Evolutionary conservation across 2,888 invertebrate genomes (phyloP).

Genomic region (Thyatira batis): DNA sequence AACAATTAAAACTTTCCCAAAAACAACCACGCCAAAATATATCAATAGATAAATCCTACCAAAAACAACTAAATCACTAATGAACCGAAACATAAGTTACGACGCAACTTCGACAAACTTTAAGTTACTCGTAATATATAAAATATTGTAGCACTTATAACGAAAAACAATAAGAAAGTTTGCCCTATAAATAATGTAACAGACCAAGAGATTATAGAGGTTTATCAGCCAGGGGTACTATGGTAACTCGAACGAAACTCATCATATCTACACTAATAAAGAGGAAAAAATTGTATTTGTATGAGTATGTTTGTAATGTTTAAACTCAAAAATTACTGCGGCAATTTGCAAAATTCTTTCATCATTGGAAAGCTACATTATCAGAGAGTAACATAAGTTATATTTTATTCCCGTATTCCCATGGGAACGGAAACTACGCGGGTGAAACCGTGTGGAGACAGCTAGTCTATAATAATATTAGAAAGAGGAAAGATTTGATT

Average conservation of each 20-base stretch:
- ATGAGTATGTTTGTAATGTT: no score
- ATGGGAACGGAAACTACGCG: no score
- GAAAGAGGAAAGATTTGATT: no score
- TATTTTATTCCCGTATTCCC: no score
- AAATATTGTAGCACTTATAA: slow-evolving; percentile 51
- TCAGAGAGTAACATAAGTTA: no score
- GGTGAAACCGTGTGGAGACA: no score
- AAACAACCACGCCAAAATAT: neutral
- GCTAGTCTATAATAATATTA: no score
- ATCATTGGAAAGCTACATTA: no score
- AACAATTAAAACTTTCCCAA: neutral
- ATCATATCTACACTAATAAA: no score
- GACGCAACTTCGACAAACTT: neutral
- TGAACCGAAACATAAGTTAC: slow-evolving; percentile 29
- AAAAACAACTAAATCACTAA: slow-evolving; percentile 21
- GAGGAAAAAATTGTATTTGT: no score
- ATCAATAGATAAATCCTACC: neutral
- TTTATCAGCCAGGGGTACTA: slow-evolving; percentile 39
- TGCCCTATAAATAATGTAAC: slow-evolving; percentile 69
- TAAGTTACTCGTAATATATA: slow-evolving; percentile 29
- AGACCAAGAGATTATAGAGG: slow-evolving; percentile 44
- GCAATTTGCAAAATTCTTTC: no score
- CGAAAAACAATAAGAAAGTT: slow-evolving; percentile 70
- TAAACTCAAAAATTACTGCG: no score
- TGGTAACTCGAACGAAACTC: slow-evolving; percentile 6